Percentiles rank a stretch among this genome's conserved stretches.
phyloP scores from a whole-genome alignment of 2,113 vertebrate species.

The Nothocercus julius region DNA sequence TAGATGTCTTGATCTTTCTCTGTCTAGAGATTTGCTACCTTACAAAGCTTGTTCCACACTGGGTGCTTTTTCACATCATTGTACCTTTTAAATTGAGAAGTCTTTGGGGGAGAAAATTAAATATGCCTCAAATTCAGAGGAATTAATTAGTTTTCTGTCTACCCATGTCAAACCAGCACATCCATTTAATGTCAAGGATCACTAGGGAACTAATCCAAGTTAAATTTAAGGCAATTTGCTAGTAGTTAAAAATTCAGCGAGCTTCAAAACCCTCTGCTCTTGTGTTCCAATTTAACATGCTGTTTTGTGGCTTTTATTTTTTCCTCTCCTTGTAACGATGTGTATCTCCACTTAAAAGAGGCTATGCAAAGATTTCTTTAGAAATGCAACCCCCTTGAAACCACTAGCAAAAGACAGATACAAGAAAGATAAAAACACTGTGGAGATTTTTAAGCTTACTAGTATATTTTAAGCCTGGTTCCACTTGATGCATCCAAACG shows the following conservation, averaged over 20 bases:
- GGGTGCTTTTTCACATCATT: slow-evolving; percentile 3
- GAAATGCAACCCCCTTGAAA: not conserved
- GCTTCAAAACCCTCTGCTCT: slow-evolving; percentile 50
- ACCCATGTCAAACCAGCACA: slow-evolving; percentile 67
- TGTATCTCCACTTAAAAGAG: slow-evolving; percentile 10
- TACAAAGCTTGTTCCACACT: not conserved
- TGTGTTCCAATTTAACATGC: slow-evolving; percentile 35
- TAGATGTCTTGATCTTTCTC: not conserved
- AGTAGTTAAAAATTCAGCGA: slow-evolving; percentile 72
- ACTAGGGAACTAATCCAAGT: slow-evolving; percentile 65
- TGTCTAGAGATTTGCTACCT: not conserved
- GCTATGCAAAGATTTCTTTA: not conserved
- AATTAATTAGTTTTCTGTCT: slow-evolving; percentile 71
- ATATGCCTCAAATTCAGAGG: slow-evolving; percentile 64
- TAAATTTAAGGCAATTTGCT: slow-evolving; percentile 71
- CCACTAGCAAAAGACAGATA: not conserved
- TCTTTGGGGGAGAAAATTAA: slow-evolving; percentile 68
- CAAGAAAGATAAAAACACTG: not conserved
- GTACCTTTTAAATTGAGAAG: slow-evolving; percentile 30
- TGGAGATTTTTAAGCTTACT: not conserved
- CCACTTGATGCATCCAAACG: not conserved
- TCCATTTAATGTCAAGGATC: slow-evolving; percentile 63
- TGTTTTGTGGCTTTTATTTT: slow-evolving; percentile 5
- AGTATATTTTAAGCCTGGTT: not conserved
- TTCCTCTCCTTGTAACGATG: not conserved